Evolutionary conservation across 2,113 vertebrate species (phyloP), one percentile per base, ranked within the genome.

Genomic region (Epinephelus cyanopodus): DNA sequence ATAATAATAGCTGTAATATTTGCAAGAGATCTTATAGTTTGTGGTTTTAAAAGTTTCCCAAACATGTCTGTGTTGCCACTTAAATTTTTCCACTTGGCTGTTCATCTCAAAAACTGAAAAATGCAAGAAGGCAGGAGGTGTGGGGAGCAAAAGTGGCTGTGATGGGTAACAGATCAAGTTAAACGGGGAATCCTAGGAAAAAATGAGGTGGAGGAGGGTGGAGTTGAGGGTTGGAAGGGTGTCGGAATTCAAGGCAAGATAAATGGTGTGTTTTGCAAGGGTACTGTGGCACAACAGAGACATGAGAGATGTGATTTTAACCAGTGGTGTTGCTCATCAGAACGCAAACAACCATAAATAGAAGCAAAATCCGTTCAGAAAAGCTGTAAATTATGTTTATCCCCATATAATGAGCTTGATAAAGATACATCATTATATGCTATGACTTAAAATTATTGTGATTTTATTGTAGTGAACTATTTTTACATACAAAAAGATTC

Each of bases 251-350:
- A 89, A 91, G 88, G 75, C 21, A 88, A 93, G 95, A 95, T 95
- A 93, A 94, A 96, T 90, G 93, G 92, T 94, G 95, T 93, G 90
- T 90, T 75, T 95, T 93, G 89, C 75, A 29, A 93, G 82, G 88
- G 50, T 60, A 42, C 82, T 90, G 89, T 90, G 89, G 42, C 14
- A 81, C 84, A 84, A 57, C 52, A 85, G 72, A 77, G 48, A 54
- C 75, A 23, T 37, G 53, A 61, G 25, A 56, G 64, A 37, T 70
- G 67, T 48, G 65, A 69, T 61, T 39, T 76, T 2, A 58, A 48
- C 15, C 25, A 69, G 64, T 61, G 57, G 58, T 29, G 66, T 10
- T 65, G 52, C 25, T 65, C 54, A 63, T 77, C 19, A 54, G 18
- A 5, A 66, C 25, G 52, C 25, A 65, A 64, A 76, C 58, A 53